Evolutionary conservation across 1,140 invertebrate species (phyloP), one percentile per base, ranked within the genome.

Genomic region (Hormaphis cornu): DNA sequence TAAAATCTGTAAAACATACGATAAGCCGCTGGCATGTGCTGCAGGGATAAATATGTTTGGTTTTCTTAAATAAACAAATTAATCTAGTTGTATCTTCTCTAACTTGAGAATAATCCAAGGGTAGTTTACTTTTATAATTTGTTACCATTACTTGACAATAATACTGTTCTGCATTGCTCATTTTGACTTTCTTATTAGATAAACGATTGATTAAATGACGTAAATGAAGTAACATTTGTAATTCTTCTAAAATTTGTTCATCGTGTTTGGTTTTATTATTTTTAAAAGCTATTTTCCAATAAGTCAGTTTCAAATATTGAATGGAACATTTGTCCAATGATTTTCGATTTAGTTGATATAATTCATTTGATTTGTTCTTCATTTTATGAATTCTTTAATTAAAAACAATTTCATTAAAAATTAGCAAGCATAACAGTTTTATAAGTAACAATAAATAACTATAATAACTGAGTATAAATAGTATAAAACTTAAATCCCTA

Each of bases 261-360:
- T 66, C 61, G 0, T 50, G 12, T 30, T 66, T 22, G n/a, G 14
- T 66, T 48, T 50, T 50, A 1, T 50, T 48, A 48, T 24, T 50
- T 24, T 66, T 66, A 2, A 50, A 66, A 16, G 61, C 61, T 48
- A 48, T 4, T 50, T 66, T 66, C 61, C 44, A 50, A 48, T 66
- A 66, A 33, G 12, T 50, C 30, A 66, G 30, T n/a, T 66, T 66
- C 30, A 66, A 28, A 35, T 22, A 14, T 48, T 66, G 28, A 9
- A 48, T 48, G 24, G 61, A 66, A 24, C 30, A 48, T 48, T 44
- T 66, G 28, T 66, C 61, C 22, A 66, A 46, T 4, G 3, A 46
- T 33, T 50, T 50, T 3, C 61, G 28, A 66, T 66, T 44, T 24
- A 66, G 22, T 1, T 66, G 18, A 2, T 20, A 66, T 46, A 48